Conservation (phyloP, 2,113 vertebrate genomes). For the Tragulus kanchil region DNA sequence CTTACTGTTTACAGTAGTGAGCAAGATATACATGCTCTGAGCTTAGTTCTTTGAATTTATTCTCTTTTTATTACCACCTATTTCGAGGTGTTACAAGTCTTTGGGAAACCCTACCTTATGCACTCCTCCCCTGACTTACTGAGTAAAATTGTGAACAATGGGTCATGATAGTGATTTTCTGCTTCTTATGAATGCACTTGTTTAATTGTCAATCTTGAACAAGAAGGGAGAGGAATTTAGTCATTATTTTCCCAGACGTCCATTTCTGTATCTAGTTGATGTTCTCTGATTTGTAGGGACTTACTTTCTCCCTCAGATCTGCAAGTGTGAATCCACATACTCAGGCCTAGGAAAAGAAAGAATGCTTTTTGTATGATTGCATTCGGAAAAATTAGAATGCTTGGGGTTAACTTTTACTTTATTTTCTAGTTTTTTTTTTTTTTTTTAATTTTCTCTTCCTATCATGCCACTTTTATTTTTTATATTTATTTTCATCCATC, state of each 20-base stretch:
- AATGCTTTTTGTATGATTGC: background rate
- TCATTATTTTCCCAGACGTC: background rate
- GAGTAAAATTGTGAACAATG: background rate
- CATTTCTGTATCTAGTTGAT: background rate
- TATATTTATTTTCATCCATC: too few relatives aligned
- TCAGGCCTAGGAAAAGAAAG: background rate
- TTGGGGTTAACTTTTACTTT: background rate
- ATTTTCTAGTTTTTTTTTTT: background rate
- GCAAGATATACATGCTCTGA: background rate
- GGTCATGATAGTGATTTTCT: background rate
- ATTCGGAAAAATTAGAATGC: background rate
- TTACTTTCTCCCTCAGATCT: background rate
- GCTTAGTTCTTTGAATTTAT: background rate
- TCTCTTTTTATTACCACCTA: background rate
- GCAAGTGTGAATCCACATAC: background rate
- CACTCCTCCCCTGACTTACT: background rate
- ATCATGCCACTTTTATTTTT: too few relatives aligned
- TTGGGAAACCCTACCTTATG: background rate
- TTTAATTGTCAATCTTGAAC: too few relatives aligned
- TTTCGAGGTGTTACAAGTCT: background rate
- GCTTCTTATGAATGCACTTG: background rate
- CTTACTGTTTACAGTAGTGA: accelerated
- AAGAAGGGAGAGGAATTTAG: too few relatives aligned
- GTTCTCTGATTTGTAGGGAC: background rate
- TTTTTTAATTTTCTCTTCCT: too few relatives aligned